A percentile compares a stretch with the other conserved stretches of the same genome.
Conservation (phyloP, 2,113 vertebrate species). For the Diadophis punctatus region DNA sequence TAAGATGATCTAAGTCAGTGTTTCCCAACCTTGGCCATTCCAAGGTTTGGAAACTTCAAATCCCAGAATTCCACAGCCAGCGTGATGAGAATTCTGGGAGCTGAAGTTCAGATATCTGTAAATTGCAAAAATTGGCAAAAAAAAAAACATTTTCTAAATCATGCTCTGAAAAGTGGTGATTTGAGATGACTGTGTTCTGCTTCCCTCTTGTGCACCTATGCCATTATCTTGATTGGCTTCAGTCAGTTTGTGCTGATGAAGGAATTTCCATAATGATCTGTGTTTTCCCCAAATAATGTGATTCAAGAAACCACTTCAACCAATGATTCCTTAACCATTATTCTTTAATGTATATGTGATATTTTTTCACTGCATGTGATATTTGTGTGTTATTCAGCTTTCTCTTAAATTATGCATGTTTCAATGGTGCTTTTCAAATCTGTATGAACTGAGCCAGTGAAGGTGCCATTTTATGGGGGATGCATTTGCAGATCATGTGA, state of each 20-base stretch:
- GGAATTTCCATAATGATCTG: neutral
- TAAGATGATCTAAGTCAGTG: neutral
- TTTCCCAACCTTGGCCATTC: neutral
- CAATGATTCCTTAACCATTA: neutral
- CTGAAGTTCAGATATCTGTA: neutral
- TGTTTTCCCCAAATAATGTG: neutral
- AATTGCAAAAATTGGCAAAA: neutral
- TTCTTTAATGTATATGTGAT: neutral
- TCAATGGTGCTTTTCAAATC: neutral
- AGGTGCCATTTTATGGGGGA: neutral
- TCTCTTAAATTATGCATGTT: neutral
- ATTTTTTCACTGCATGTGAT: neutral
- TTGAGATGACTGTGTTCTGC: neutral
- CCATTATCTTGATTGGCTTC: neutral
- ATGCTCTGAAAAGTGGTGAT: too few relatives aligned
- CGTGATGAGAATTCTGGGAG: neutral
- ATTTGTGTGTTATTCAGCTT: neutral
- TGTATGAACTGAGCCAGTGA: neutral
- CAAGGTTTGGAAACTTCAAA: neutral
- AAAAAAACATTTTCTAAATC: too few relatives aligned
- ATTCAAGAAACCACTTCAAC: neutral
- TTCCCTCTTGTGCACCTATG: neutral
- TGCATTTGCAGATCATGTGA: neutral
- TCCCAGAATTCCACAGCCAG: neutral
- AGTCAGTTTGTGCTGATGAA: neutral